Conservation (phyloP, 2,888 invertebrate species). For the Pterostichus niger region DNA sequence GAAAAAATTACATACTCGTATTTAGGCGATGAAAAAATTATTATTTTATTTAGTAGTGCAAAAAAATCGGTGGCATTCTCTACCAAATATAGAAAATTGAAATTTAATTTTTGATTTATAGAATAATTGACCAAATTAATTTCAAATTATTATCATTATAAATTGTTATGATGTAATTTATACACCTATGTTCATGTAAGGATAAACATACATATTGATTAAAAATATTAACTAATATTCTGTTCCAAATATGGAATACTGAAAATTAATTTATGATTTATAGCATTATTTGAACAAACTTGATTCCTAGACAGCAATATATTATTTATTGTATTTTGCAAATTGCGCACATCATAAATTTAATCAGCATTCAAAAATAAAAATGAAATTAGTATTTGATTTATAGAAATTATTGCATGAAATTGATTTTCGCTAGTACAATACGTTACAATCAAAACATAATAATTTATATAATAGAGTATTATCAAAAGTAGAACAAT, state of each 20-base stretch:
- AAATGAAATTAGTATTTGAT: conserved; percentile 22
- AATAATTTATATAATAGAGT: conserved; percentile 42
- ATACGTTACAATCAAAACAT: conserved; percentile 28
- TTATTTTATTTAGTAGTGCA: not conserved
- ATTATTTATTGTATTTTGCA: conserved; percentile 6
- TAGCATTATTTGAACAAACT: conserved; percentile 10
- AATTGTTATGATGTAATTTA: not conserved
- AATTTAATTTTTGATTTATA: not conserved
- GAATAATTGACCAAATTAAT: not conserved
- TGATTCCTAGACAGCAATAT: conserved; percentile 16
- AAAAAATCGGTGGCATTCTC: not conserved
- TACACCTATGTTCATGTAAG: too few relatives aligned
- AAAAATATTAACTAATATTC: too few relatives aligned
- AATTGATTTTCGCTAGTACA: conserved; percentile 37
- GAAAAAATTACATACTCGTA: not conserved
- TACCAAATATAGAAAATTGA: not conserved
- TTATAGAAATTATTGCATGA: conserved; percentile 27
- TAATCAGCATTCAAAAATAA: not conserved
- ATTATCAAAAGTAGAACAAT: conserved; percentile 54
- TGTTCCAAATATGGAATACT: conserved; percentile 10
- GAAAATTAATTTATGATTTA: conserved; percentile 18
- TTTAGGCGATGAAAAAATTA: conserved; percentile 22
- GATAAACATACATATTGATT: too few relatives aligned
- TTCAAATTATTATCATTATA: not conserved
- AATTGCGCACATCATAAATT: conserved; percentile 19